A percentile compares a stretch with the other conserved stretches of the same genome.
phyloP scores from a whole-genome alignment of 2,113 vertebrate genomes.

The Epinephelus cyanopodus region DNA sequence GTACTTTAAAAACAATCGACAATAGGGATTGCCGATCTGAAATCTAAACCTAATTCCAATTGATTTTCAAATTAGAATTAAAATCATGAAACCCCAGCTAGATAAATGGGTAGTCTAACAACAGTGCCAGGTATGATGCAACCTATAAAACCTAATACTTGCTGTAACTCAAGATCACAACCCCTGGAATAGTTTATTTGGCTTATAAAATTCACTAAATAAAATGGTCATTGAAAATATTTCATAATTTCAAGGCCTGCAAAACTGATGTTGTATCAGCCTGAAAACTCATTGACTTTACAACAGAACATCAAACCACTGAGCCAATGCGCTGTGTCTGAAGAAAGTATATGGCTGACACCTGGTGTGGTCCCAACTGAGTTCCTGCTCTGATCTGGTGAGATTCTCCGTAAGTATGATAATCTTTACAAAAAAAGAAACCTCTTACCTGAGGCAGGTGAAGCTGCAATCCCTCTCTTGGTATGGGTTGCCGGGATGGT shows the following conservation, averaged over 20 bases:
- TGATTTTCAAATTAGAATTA: too few relatives aligned
- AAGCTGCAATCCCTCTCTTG: constrained; percentile 95
- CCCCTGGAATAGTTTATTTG: not conserved
- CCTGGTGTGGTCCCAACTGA: not conserved
- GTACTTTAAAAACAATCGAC: too few relatives aligned
- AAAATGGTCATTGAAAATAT: not conserved
- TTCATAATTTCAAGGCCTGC: not conserved
- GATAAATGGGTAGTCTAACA: not conserved
- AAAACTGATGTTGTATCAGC: not conserved
- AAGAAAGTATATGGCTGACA: not conserved
- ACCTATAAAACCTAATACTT: not conserved
- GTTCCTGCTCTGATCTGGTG: not conserved
- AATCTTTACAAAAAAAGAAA: not conserved
- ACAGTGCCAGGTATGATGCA: too few relatives aligned
- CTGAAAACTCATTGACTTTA: not conserved
- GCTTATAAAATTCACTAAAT: not conserved
- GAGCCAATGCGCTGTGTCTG: too few relatives aligned
- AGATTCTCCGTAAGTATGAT: not conserved
- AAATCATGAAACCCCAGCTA: too few relatives aligned
- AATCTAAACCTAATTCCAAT: too few relatives aligned
- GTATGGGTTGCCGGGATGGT: constrained; percentile 95
- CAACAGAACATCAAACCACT: not conserved
- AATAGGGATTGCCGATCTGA: too few relatives aligned
- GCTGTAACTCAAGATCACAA: not conserved
- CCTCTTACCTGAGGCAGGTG: constrained; percentile 94